Conservation (phyloP, 35 echinoderm and acorn worm genomes). For the Acanthaster planci region DNA sequence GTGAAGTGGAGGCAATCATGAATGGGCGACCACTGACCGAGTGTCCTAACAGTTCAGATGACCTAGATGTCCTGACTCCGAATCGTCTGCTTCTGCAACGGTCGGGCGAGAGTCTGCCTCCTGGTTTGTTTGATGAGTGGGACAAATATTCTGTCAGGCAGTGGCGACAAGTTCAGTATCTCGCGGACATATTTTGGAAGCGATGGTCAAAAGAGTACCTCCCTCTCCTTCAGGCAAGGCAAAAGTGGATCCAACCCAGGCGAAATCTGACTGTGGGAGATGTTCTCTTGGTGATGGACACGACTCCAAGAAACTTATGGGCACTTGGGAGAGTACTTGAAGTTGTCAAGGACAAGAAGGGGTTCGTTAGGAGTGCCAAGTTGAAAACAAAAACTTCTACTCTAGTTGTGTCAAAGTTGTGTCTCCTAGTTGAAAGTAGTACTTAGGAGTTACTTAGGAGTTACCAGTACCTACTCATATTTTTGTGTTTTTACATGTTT, state of each 20-base stretch:
- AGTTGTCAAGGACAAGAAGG: neutral
- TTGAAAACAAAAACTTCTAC: constrained; percentile 38
- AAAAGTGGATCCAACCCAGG: constrained; percentile 36
- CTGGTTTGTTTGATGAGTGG: constrained; percentile 33
- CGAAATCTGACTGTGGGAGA: constrained; percentile 22
- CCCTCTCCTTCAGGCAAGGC: constrained; percentile 45
- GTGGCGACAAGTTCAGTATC: too few relatives aligned
- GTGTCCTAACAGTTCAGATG: neutral
- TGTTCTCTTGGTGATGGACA: constrained; percentile 42
- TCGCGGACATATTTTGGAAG: constrained; percentile 51
- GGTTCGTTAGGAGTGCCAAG: constrained; percentile 33
- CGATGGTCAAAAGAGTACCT: constrained; percentile 54
- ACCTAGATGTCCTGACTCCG: constrained; percentile 39
- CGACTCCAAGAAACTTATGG: neutral
- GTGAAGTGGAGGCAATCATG: constrained; percentile 39
- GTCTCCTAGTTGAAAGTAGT: constrained; percentile 27
- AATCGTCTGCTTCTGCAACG: constrained; percentile 63
- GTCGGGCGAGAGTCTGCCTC: constrained; percentile 7
- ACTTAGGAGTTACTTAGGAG: neutral
- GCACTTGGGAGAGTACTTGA: neutral
- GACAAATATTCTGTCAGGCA: constrained; percentile 18
- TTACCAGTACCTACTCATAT: neutral
- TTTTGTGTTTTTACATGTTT: neutral
- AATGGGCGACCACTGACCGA: constrained; percentile 34
- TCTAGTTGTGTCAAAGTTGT: constrained; percentile 22